These are phyloP conservation scores for Bombylius discolor DNA, from an alignment of 2,888 invertebrate genomes.

Conservation along the genomic window DNA sequence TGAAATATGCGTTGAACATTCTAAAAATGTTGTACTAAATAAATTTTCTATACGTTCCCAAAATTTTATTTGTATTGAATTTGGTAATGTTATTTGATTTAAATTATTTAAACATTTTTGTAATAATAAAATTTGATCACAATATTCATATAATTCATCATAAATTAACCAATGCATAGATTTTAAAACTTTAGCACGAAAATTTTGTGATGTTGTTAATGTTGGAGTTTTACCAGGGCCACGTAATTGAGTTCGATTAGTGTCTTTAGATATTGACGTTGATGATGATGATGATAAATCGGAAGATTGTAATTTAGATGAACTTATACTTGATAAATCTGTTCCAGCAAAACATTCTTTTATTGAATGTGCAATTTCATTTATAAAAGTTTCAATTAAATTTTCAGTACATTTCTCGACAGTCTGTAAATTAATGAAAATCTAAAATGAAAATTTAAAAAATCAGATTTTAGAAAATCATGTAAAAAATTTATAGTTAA, in stretches of 20 bases:
- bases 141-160: conserved; percentile 55
- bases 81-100: conserved; percentile 34
- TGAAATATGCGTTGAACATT: conserved; percentile 29
- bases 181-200: conserved; percentile 62
- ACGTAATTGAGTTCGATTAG: conserved; percentile 20
- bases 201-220: conserved; percentile 41
- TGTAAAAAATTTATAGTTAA: neutral
- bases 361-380: conserved; percentile 32
- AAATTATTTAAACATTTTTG: conserved; percentile 32
- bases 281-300: conserved; percentile 17
- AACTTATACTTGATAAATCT: conserved; percentile 40
- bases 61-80: conserved; percentile 40
- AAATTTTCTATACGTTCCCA: conserved; percentile 40
- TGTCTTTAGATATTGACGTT: conserved; percentile 16
- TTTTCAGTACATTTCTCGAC: conserved; percentile 31
- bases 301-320: conserved; percentile 34
- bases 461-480: conserved; percentile 38
- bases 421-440: conserved; percentile 33
- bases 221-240: conserved; percentile 41
- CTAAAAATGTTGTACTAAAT: conserved; percentile 32
- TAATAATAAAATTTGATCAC: conserved; percentile 44
- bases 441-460: conserved; percentile 19
- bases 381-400: conserved; percentile 30
- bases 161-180: conserved; percentile 78
- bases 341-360: conserved; percentile 36